Evolutionary conservation across 2,797 vertebrate species (phyloP).

Genomic region (Propithecus perrieri): DNA sequence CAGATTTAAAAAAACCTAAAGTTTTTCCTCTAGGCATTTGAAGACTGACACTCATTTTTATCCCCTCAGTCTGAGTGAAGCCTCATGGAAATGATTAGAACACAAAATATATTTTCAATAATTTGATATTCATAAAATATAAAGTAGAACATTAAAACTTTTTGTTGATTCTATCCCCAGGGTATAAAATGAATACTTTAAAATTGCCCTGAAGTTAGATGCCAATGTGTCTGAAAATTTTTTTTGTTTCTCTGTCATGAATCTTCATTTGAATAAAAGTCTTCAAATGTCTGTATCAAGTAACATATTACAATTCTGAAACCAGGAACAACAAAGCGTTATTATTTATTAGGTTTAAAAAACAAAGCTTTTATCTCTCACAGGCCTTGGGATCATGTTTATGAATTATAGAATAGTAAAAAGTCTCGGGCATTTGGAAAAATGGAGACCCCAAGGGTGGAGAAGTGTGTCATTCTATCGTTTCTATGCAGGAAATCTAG

Average conservation of each 20-base stretch:
- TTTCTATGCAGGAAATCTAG: neutral
- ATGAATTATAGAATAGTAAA: neutral
- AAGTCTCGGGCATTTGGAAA: constrained; percentile 7
- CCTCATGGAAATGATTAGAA: neutral
- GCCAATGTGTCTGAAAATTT: neutral
- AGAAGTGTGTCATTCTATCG: neutral
- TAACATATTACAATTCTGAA: neutral
- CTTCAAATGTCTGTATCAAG: neutral
- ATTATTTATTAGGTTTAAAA: neutral
- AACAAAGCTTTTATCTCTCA: neutral
- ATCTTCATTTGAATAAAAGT: constrained; percentile 51
- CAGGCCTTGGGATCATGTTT: neutral
- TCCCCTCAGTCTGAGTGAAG: neutral
- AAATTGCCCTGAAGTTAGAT: neutral
- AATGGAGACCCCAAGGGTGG: neutral
- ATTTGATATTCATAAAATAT: neutral
- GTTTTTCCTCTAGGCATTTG: neutral
- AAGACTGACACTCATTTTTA: neutral
- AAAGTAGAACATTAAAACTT: neutral
- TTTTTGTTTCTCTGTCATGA: constrained; percentile 52
- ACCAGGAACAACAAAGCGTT: neutral
- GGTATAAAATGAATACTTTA: neutral
- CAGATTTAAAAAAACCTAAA: neutral
- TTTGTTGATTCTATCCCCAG: neutral
- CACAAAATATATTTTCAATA: neutral